Base-by-base conservation (phyloP, 2,888 invertebrate species). In the Dryococelus australis region DNA sequence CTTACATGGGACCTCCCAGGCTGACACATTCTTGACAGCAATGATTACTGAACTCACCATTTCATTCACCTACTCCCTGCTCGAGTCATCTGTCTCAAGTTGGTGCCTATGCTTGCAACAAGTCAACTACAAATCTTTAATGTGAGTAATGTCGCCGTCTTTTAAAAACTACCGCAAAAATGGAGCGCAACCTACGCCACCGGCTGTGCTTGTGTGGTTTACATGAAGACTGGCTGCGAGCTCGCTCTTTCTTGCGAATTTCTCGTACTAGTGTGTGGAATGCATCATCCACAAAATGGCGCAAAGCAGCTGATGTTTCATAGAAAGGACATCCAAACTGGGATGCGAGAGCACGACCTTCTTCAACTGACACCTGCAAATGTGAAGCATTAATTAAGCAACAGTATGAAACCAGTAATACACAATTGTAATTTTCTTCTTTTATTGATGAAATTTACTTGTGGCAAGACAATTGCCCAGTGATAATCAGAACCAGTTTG, bases 291-390 rank as follows among this genome's bases (percentile, higher is more conserved):
- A 98, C 97, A 91, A 96, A 97, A 90, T 97, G 97, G 43, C 98
- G 94, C 88, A 97, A 93, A 47, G 97, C 97, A 8, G 98, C 98
- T 1, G 98, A 98, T 9, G 98, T 98, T 93, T 98, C 98, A 91
- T 96, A 98, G 93, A 98, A 98, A 20, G 97, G 97, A 92, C 98
- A 98, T 0, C 97, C 97, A 88, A 98, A 95, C 91, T 97, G 97
- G 87, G 95, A 94, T 2, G 98, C 97, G 89, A 98, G 93, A 26
- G 96, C 95, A 91, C 95, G 95, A 10, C 98, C 98, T 92, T 98
- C 97, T 90, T 97, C 97, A 35, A 96, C 95, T 65, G 96, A 95
- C 88, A 97, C 96, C 96, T 97, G 90, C 12, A 87, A 43, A 28
- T 12, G 80, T 20, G 26, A 80, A 35, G 35, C 35, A 35, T 4